Base-by-base conservation (phyloP, 2,113 vertebrate genomes). In the Epinephelus fuscoguttatus region DNA sequence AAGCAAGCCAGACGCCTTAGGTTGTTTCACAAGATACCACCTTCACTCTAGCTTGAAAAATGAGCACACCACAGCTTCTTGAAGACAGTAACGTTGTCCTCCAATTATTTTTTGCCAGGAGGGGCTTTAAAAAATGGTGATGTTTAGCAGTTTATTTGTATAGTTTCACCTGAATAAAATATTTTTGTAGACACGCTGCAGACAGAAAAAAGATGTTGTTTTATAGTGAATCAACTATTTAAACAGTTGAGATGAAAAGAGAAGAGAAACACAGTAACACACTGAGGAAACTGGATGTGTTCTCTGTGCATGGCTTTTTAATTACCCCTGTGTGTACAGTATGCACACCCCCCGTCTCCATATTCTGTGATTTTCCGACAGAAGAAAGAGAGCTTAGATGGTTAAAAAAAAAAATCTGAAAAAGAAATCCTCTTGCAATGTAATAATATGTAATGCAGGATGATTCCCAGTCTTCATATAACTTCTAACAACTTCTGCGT, bases 161-260 rank as follows among this genome's bases (percentile, higher is more conserved):
- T 59, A 27, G 55, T 73, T 42, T 42, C 7, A 52, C 21, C 33
- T 62, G 17, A 17, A 42, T 30, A 17, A 17, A 21, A 8, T 69
- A 47, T 14, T 30, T 66, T 6, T 27, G 23, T 10, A 42, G 2
- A 11, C 42, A 45, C 11, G 19, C 12, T 25, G 30, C 30, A 50
- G 50, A 23, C 33, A 56, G 7, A 59, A 27, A n/a, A n/a, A 15
- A 2, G 33, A 14, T 23, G 55, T 19, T 23, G 45, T 21, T 57
- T 61, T 25, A 52, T 1, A 52, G n/a, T 42, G 11, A 75, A 67
- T 52, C 4, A 52, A 70, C 50, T 40, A 33, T 42, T 80, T 25
- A 72, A 53, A 75, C 12, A n/a, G 21, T 74, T 56, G 27, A 52
- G 59, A 76, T 27, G 1, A 37, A 56, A 33, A 77, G 25, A 47